phyloP scores from a whole-genome alignment of 1,140 invertebrate genomes.

The Callitettix versicolor region DNA sequence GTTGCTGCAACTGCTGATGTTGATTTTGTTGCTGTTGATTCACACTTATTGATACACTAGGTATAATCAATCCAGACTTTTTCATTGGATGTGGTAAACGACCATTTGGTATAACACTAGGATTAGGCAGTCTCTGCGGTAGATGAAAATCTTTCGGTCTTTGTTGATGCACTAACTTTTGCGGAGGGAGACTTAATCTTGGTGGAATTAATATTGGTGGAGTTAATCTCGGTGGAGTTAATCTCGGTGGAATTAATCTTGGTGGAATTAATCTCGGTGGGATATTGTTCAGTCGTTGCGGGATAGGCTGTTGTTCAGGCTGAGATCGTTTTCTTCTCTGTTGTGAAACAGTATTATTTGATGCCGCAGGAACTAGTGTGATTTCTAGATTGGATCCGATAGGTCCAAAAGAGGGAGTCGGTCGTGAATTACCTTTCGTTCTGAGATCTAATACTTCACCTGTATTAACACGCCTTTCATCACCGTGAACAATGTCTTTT shows the following conservation, averaged over 20 bases:
- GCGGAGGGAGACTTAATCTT: background rate
- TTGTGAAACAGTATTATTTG: background rate
- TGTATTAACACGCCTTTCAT: constrained; percentile 24
- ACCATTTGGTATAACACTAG: too few species aligned
- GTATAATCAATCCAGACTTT: background rate
- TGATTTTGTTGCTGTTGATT: constrained; percentile 4
- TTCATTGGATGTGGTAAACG: too few species aligned
- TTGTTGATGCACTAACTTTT: background rate
- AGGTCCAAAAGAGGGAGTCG: constrained; percentile 24
- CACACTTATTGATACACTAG: constrained; percentile 3
- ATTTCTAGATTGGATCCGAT: constrained; percentile 48
- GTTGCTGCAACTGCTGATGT: constrained; percentile 12
- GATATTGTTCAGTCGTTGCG: too few species aligned
- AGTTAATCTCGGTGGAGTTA: background rate
- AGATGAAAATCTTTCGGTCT: background rate
- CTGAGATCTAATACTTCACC: constrained; percentile 30
- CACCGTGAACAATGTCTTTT: constrained; percentile 46
- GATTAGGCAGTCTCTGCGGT: too few species aligned
- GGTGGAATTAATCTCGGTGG: background rate
- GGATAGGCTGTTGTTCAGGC: background rate
- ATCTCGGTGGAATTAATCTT: background rate
- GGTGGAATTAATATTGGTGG: background rate
- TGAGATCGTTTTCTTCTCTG: too few species aligned
- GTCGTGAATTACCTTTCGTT: constrained; percentile 21
- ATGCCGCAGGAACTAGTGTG: constrained; percentile 37